phyloP scores from a whole-genome alignment of 2,797 vertebrate genomes.

The Mallotus villosus region DNA sequence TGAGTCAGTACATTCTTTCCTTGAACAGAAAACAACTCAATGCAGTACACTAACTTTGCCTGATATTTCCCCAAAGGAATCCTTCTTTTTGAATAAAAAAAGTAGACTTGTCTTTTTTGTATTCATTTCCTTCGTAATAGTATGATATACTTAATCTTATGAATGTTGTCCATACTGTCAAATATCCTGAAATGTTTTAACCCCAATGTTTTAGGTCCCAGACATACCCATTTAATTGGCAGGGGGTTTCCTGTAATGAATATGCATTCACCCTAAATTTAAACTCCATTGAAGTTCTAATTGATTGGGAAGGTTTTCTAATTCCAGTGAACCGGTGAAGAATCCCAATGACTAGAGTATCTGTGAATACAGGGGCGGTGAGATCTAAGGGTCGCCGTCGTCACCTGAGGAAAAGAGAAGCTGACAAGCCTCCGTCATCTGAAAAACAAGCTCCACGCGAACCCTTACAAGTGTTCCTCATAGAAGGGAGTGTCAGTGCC shows the following conservation, averaged over 20 bases:
- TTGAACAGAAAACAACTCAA: constrained; percentile 19
- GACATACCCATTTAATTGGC: too few relatives aligned
- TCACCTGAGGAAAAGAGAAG: constrained; percentile 66
- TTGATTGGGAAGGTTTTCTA: constrained; percentile 62
- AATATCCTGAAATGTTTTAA: too few relatives aligned
- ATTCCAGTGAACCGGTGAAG: constrained; percentile 53
- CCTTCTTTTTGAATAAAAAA: too few relatives aligned
- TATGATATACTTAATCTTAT: neutral
- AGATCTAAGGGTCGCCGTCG: constrained; percentile 42
- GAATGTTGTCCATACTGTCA: neutral
- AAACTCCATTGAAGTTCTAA: constrained; percentile 55
- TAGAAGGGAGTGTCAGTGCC: constrained; percentile 80
- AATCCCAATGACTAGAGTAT: constrained; percentile 59
- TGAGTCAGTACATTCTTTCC: constrained; percentile 14
- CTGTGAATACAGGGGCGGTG: constrained; percentile 15
- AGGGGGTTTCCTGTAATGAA: neutral
- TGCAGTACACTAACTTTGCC: neutral
- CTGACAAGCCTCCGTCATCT: constrained; percentile 17
- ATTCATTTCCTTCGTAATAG: neutral
- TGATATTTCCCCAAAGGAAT: neutral
- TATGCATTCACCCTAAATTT: constrained; percentile 53
- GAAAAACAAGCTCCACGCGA: constrained; percentile 66
- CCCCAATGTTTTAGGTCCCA: too few relatives aligned
- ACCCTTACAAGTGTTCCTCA: constrained; percentile 83
- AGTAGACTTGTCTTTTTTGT: neutral